Base-by-base conservation (phyloP, 1,140 invertebrate species). In the Stegodyphus mimosarum region DNA sequence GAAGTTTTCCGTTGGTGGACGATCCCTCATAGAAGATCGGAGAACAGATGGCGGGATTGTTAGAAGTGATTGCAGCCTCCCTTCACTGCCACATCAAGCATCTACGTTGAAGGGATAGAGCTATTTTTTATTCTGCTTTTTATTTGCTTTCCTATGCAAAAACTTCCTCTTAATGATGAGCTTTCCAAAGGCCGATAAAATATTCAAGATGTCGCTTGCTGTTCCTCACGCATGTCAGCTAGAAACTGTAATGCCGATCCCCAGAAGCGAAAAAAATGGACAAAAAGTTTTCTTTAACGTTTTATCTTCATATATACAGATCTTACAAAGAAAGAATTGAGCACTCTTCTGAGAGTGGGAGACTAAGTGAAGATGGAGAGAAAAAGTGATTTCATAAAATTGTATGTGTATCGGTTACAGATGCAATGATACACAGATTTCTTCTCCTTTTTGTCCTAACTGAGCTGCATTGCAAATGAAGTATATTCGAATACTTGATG, bases 91-190 rank as follows among this genome's bases (percentile, higher is more conserved):
- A 51, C 78, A 71, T 81, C 53, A 81, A 81, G 76, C 60, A 78
- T 53, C 76, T 69, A 69, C 64, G 66, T 64, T 15, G 74, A 76
- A 79, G 17, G 63, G 48, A 49, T 77, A 77, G 64, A 77, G 63
- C 67, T 67, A 81, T 81, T 81, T 81, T 69, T 81, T 81, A 70
- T 79, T 79, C 50, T 66, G n/a, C 63, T 70, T 72, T 63, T 71
- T 69, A 81, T 81, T 81, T 81, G 78, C 78, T 72, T 63, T 72
- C 33, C 78, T 50, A 81, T 81, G 60, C 78, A 81, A 81, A 79
- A 69, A 50, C 78, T 72, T 63, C 53, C 48, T 72, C 67, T 72
- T 81, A 81, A 81, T 81, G 78, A 81, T 64, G 69, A 71, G 78
- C 66, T 72, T 81, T 71, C 51, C 64, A 72, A 64, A 71, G 55